Evolutionary conservation across 2,888 invertebrate species (phyloP).

Genomic region (Dryadula phaetusa): DNA sequence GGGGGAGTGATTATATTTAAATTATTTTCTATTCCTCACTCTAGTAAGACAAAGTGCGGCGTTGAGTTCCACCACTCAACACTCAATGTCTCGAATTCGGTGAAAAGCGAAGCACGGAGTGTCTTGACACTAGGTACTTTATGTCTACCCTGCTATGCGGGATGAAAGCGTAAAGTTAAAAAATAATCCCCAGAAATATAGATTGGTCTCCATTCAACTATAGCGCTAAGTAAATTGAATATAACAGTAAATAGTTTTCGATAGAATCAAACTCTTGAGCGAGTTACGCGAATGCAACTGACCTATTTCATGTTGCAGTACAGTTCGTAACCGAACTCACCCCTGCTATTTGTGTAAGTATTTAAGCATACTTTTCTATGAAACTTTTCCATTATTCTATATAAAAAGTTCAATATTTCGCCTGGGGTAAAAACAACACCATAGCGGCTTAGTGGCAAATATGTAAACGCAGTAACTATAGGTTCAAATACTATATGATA

Average conservation of each 20-base stretch:
- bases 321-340: conserved; percentile 24
- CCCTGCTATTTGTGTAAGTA: conserved; percentile 15
- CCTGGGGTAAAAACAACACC: not conserved
- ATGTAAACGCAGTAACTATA: not conserved
- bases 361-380: conserved; percentile 19
- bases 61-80: too few relatives aligned
- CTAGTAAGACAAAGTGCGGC: too few relatives aligned
- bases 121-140: too few relatives aligned
- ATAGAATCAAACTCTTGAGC: conserved; percentile 17
- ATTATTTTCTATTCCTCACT: too few relatives aligned
- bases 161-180: too few relatives aligned
- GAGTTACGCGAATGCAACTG: conserved; percentile 25
- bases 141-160: too few relatives aligned
- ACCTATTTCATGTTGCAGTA: conserved; percentile 27
- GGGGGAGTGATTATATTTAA: too few relatives aligned
- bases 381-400: conserved; percentile 12
- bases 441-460: not conserved
- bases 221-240: conserved; percentile 3
- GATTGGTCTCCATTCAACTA: not conserved
- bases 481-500: not conserved
- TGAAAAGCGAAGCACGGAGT: too few relatives aligned
- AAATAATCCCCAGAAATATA: not conserved
- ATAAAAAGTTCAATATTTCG: conserved; percentile 4
- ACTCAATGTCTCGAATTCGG: too few relatives aligned
- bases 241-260: conserved; percentile 20